A percentile compares a stretch with the other conserved stretches of the same genome.
Evolutionary conservation across 2,113 vertebrate species (phyloP).

Genomic region (Thinocorus orbignyianus): DNA sequence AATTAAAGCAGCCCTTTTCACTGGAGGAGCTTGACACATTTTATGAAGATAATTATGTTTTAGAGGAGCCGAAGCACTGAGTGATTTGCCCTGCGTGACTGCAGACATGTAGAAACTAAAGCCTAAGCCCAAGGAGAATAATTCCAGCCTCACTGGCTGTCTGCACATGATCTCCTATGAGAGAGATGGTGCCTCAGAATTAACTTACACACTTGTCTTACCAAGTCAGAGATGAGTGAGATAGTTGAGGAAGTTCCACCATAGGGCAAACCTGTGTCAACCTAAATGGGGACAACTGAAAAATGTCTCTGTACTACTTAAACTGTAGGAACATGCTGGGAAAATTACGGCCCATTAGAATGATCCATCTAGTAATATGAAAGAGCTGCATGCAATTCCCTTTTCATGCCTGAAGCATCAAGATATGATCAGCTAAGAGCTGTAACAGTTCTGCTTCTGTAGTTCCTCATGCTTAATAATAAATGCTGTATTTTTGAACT

Average conservation of each 20-base stretch:
- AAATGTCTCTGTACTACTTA: background rate
- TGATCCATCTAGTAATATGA: background rate
- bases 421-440: background rate
- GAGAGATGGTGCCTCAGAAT: background rate
- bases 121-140: background rate
- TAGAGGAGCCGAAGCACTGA: background rate
- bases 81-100: background rate
- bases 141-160: background rate
- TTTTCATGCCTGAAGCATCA: background rate
- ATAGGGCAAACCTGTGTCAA: background rate
- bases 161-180: background rate
- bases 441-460: background rate
- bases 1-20: background rate
- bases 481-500: background rate
- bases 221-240: background rate
- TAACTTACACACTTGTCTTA: background rate
- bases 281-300: background rate
- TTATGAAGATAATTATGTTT: background rate
- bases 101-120: background rate
- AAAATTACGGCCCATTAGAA: background rate
- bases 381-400: background rate
- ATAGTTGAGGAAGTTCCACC: background rate
- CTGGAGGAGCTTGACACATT: background rate
- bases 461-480: background rate
- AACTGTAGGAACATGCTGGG: background rate